Evolutionary conservation across 2,113 vertebrate genomes (phyloP).

Genomic region (Brienomyrus longianalis): DNA sequence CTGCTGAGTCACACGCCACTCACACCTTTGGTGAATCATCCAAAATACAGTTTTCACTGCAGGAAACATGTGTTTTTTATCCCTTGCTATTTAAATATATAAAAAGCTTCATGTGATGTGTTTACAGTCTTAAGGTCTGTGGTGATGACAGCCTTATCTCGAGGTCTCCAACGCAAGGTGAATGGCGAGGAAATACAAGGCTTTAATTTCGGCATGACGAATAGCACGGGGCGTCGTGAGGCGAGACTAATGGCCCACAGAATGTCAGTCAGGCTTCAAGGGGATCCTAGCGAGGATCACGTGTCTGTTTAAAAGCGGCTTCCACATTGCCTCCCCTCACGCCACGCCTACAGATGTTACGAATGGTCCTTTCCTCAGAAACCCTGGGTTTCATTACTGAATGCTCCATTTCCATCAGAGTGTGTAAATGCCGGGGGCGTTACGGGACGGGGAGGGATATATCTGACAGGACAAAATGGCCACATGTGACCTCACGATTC

Average conservation of each 20-base stretch:
- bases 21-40: not conserved
- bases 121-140: not conserved
- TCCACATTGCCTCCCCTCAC: not conserved
- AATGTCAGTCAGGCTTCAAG: constrained; percentile 43
- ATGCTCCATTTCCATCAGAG: not conserved
- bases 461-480: constrained; percentile 22
- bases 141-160: constrained; percentile 10
- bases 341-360: not conserved
- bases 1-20: not conserved
- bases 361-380: constrained; percentile 3
- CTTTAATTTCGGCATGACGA: constrained; percentile 47
- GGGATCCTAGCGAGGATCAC: constrained; percentile 40
- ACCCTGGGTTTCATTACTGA: not conserved
- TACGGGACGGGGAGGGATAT: constrained; percentile 11
- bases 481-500: not conserved
- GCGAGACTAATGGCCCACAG: constrained; percentile 46
- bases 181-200: constrained; percentile 45
- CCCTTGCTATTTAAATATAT: not conserved
- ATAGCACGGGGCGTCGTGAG: constrained; percentile 37
- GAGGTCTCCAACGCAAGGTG: constrained; percentile 38
- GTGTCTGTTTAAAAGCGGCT: not conserved
- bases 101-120: not conserved
- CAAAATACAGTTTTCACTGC: not conserved
- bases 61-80: not conserved
- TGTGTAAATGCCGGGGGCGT: constrained; percentile 15